These are phyloP conservation scores for Siniperca chuatsi DNA, from an alignment of 2,113 vertebrate species.

Conservation along the genomic window DNA sequence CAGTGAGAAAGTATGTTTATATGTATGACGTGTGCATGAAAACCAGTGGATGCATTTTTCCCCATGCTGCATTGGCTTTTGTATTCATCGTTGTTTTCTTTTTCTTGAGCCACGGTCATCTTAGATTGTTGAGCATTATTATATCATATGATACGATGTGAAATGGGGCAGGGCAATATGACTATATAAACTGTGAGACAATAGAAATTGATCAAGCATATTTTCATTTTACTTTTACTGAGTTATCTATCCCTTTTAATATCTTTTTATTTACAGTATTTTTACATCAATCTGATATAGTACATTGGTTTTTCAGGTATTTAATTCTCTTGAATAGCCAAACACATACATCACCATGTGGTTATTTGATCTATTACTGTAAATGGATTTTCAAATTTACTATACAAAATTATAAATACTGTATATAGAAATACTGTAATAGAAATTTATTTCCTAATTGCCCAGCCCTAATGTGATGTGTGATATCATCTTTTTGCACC, in stretches of 20 bases:
- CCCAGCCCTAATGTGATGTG: neutral
- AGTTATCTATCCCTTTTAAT: neutral
- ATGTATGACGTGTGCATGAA: conserved; percentile 23
- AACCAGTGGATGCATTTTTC: conserved; percentile 9
- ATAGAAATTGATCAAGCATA: neutral
- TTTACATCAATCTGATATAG: neutral
- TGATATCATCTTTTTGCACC: neutral
- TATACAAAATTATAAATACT: too few relatives aligned
- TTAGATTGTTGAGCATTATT: neutral
- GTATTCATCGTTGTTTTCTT: conserved; percentile 4
- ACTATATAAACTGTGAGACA: neutral
- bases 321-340: neutral
- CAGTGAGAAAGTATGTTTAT: conserved; percentile 39
- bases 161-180: neutral
- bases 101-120: neutral
- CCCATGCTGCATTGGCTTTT: neutral
- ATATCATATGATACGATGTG: neutral
- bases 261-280: neutral
- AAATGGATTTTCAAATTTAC: neutral
- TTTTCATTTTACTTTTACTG: neutral
- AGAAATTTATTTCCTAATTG: neutral
- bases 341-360: neutral
- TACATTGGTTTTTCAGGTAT: neutral
- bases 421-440: neutral
- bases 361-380: neutral